Conservation (phyloP, 2,113 vertebrate genomes). For the Oreotrochilus melanogaster region DNA sequence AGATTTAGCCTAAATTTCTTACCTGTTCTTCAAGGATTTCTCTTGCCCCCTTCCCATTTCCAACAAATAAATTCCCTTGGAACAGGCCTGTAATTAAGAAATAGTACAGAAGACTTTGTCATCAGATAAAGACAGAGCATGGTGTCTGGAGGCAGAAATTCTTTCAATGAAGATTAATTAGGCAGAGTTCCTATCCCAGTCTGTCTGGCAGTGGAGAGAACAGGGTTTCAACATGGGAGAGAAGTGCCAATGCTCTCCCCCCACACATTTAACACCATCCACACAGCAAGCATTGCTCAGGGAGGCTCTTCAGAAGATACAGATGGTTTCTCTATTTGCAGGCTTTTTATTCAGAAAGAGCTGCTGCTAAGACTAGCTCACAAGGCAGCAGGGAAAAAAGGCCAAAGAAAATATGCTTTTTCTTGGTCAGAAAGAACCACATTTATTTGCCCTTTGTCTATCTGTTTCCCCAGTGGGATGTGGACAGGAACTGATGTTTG, state of each 20-base stretch:
- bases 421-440: not conserved
- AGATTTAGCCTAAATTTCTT: not conserved
- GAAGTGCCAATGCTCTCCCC: not conserved
- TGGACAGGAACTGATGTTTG: not conserved
- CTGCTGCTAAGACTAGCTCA: not conserved
- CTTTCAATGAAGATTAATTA: slow-evolving; percentile 72
- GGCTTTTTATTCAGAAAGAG: not conserved
- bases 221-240: not conserved
- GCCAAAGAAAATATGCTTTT: not conserved
- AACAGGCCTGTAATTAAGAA: slow-evolving; percentile 73
- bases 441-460: not conserved
- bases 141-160: slow-evolving; percentile 64
- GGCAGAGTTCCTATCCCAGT: not conserved
- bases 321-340: not conserved
- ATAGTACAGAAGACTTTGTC: slow-evolving; percentile 60
- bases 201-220: slow-evolving; percentile 6
- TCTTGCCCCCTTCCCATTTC: not conserved
- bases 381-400: not conserved
- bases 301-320: not conserved
- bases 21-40: not conserved
- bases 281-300: not conserved
- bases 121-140: slow-evolving; percentile 69
- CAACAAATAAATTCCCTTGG: slow-evolving; percentile 46
- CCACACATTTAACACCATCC: not conserved
- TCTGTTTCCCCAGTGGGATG: not conserved